Conservation (phyloP, 2,113 vertebrate genomes). For the Eulemur macaco region DNA sequence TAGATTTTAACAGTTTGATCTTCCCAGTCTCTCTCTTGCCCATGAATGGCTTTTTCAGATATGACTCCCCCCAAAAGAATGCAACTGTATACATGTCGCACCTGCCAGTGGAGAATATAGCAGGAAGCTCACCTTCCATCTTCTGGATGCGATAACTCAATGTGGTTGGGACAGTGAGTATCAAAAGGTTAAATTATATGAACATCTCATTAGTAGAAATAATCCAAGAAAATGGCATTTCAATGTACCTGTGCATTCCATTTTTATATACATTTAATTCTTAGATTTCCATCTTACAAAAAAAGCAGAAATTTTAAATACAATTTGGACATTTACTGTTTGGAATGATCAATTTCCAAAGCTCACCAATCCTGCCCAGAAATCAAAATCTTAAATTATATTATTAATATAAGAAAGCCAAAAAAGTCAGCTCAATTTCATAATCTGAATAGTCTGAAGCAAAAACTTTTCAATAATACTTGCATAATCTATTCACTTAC, state of each 20-base stretch:
- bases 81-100: background rate
- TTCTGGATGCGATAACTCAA: background rate
- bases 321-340: background rate
- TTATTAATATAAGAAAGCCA: background rate
- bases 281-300: background rate
- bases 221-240: background rate
- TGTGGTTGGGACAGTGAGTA: background rate
- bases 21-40: background rate
- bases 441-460: background rate
- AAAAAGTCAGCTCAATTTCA: background rate
- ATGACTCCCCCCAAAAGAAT: background rate
- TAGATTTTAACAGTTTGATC: background rate
- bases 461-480: slow-evolving; percentile 43
- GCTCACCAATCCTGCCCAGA: background rate
- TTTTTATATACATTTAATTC: background rate
- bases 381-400: background rate
- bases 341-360: background rate
- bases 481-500: background rate
- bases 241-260: background rate
- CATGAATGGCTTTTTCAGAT: background rate
- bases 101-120: background rate
- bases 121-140: background rate
- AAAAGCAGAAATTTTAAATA: background rate
- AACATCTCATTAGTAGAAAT: background rate
- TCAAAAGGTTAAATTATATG: background rate